phyloP scores from a whole-genome alignment of 2,888 invertebrate species.

The Zele albiditarsus region DNA sequence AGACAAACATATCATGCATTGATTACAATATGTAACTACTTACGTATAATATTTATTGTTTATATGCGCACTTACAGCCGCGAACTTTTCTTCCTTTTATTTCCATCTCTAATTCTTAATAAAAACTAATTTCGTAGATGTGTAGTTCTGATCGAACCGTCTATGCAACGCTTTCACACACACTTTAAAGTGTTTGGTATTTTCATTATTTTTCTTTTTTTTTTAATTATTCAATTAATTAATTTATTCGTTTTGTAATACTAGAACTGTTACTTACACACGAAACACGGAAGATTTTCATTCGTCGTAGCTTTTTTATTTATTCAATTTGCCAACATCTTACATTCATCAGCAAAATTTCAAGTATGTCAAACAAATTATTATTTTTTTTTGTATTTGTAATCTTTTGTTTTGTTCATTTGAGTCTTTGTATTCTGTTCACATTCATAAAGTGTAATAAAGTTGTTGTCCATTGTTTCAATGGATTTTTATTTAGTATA shows the following conservation, averaged over 20 bases:
- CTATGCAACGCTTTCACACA: slow-evolving; percentile 10
- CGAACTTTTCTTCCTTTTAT: slow-evolving; percentile 18
- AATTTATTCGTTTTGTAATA: background rate
- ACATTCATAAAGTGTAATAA: slow-evolving; percentile 35
- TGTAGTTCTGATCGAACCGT: slow-evolving; percentile 27
- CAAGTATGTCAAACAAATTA: slow-evolving; percentile 29
- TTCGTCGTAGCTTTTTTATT: slow-evolving; percentile 22
- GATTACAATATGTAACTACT: slow-evolving; percentile 24
- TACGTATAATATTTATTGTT: slow-evolving; percentile 42
- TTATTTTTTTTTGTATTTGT: slow-evolving; percentile 3
- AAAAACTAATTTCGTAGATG: slow-evolving; percentile 18
- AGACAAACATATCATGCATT: slow-evolving; percentile 34
- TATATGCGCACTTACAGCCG: slow-evolving; percentile 25
- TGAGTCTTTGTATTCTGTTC: slow-evolving; percentile 35
- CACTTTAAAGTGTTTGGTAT: background rate
- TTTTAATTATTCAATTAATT: slow-evolving; percentile 22
- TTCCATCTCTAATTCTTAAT: background rate
- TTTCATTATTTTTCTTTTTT: slow-evolving; percentile 12
- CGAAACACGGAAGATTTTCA: slow-evolving; percentile 36
- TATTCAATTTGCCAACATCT: background rate
- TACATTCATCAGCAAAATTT: background rate
- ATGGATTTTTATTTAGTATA: slow-evolving; percentile 44
- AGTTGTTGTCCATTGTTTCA: slow-evolving; percentile 31
- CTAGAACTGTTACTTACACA: slow-evolving; percentile 28
- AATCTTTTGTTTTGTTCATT: slow-evolving; percentile 29